phyloP scores from a whole-genome alignment of 2,888 invertebrate genomes.

The Pyrochroa serraticornis region DNA sequence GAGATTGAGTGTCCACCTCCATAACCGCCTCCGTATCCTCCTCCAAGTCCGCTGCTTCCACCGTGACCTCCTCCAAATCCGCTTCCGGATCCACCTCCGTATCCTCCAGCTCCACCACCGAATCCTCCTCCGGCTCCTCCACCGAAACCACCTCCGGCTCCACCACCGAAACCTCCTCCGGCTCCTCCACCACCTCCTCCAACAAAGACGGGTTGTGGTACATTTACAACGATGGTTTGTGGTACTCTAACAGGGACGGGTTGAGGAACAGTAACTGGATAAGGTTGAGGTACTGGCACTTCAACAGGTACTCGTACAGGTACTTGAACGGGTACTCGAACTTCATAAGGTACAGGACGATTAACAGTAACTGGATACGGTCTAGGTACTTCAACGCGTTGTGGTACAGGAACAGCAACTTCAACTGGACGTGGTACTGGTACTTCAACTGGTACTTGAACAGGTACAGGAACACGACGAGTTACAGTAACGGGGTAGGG shows the following conservation, averaged over 20 bases:
- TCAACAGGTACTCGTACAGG: constrained; percentile 57
- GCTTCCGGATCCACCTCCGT: constrained; percentile 34
- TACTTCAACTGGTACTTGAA: constrained; percentile 61
- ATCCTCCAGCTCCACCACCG: constrained; percentile 36
- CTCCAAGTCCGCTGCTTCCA: constrained; percentile 9
- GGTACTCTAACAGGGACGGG: constrained; percentile 57
- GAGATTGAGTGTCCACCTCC: constrained; percentile 24
- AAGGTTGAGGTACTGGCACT: constrained; percentile 62
- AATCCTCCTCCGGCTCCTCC: constrained; percentile 33
- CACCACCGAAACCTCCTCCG: constrained; percentile 30
- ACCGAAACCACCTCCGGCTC: constrained; percentile 23
- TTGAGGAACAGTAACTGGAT: constrained; percentile 63
- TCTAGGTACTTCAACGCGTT: constrained; percentile 40
- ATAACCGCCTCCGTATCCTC: constrained; percentile 26
- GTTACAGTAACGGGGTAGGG: constrained; percentile 55
- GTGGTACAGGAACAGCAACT: constrained; percentile 45
- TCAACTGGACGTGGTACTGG: constrained; percentile 59
- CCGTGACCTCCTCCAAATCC: constrained; percentile 28
- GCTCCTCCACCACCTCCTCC: constrained; percentile 42
- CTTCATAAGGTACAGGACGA: constrained; percentile 47
- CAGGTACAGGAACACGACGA: constrained; percentile 61
- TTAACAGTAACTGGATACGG: constrained; percentile 43
- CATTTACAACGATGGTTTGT: constrained; percentile 44
- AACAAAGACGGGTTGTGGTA: constrained; percentile 40
- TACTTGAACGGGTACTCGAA: constrained; percentile 60